Base-by-base conservation (phyloP, 2,113 vertebrate species). In the Sphaerodactylus townsendi region DNA sequence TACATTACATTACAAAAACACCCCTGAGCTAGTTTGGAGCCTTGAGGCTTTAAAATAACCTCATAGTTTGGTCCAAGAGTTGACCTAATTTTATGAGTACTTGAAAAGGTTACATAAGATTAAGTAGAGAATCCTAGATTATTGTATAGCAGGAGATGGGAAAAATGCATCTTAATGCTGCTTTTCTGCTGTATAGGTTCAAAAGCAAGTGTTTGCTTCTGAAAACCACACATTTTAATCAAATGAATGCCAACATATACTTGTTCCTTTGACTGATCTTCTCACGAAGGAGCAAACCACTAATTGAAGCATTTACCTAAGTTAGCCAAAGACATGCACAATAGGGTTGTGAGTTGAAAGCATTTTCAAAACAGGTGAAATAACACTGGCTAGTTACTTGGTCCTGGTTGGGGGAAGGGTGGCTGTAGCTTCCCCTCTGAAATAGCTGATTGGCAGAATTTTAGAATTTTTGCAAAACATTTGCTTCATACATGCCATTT, bases 1-100 rank as follows among this genome's bases (percentile, higher is more conserved):
- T 44, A n/a, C 21, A 33, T 72, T 44, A 21, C n/a, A 10, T 41
- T 62, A 35, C 85, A 48, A 79, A 71, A 87, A 88, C 87, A 80
- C 81, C 8, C 41, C 9, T 41, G 65, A 80, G 75, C 79, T 70
- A 2, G 59, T 21, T 85, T 83, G 79, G n/a, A 46, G 23, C 33
- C 53, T 30, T 33, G 48, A 48, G 79, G 19, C 0, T 1, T 86
- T 44, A 81, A 86, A 85, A n/a, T 14, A 70, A 62, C 72, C 33
- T 80, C 84, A 66, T 73, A 77, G 76, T 37, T 11, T 73, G 70
- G 77, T 56, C 3, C 65, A 59, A 48, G 11, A 35, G 3, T 1
- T 78, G 85, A 85, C 9, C 28, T 30, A 35, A 10, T 81, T 81
- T 53, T 25, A 28, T 69, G n/a, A 25, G 15, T 41, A 13, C 56